Evolutionary conservation across 1,140 invertebrate genomes (phyloP).

Genomic region (Calliphora vicina): DNA sequence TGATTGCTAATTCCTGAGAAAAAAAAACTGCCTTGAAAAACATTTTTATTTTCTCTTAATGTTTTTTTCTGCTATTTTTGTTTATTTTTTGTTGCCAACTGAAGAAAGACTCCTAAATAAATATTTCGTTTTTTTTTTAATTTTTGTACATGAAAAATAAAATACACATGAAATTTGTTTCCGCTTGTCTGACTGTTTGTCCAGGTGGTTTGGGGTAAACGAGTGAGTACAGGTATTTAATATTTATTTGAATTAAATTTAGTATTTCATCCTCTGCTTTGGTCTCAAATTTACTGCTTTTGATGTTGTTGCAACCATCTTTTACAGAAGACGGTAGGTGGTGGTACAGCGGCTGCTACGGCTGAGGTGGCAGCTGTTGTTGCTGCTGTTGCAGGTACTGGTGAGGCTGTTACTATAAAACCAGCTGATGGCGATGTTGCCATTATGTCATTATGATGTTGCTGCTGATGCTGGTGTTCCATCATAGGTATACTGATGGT

Average conservation of each 20-base stretch:
- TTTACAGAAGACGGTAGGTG: constrained; percentile 54
- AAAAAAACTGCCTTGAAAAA: no score
- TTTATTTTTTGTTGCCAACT: no score
- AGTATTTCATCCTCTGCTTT: constrained; percentile 39
- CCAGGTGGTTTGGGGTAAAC: no score
- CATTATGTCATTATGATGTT: constrained; percentile 5
- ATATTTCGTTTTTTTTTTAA: not conserved
- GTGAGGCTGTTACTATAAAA: not conserved
- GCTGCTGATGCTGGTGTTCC: constrained; percentile 44
- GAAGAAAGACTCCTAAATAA: not conserved
- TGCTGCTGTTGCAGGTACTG: not conserved
- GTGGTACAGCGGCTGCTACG: constrained; percentile 40
- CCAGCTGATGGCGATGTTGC: not conserved
- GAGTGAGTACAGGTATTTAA: not conserved
- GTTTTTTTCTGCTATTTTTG: no score
- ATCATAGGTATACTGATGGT: constrained; percentile 2
- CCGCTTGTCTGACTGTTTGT: not conserved
- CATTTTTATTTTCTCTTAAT: no score
- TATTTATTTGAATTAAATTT: constrained; percentile 40
- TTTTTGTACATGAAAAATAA: constrained; percentile 14
- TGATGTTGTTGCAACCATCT: constrained; percentile 58
- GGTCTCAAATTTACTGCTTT: constrained; percentile 43
- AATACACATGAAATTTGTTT: not conserved
- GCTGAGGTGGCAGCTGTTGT: not conserved
- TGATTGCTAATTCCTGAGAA: no score